Conservation (phyloP, 2,888 invertebrate genomes). For the Neoitamus cyanurus region DNA sequence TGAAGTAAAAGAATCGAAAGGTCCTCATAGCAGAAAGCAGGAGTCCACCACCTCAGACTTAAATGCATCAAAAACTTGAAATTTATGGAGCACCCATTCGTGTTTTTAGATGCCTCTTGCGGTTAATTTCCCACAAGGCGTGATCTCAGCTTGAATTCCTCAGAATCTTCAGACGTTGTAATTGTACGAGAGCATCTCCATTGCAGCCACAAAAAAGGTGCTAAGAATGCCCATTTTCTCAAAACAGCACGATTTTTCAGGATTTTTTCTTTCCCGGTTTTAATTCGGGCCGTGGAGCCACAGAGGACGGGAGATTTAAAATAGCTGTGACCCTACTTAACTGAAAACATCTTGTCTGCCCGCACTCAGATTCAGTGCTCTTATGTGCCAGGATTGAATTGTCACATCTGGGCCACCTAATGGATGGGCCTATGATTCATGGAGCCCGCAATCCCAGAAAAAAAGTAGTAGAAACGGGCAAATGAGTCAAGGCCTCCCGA, state of each 20-base stretch:
- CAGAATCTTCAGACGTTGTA: constrained; percentile 15
- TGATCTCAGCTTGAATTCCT: background rate
- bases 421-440: background rate
- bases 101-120: background rate
- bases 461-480: background rate
- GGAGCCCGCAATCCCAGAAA: background rate
- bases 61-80: background rate
- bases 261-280: background rate
- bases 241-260: constrained; percentile 10
- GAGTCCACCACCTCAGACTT: background rate
- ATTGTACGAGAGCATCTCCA: background rate
- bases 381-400: background rate
- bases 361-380: background rate
- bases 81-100: constrained; percentile 16
- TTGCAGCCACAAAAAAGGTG: background rate
- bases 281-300: background rate
- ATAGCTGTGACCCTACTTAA: constrained; percentile 30
- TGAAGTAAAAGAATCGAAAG: background rate
- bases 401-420: constrained; percentile 17
- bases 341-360: background rate
- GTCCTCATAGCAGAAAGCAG: background rate
- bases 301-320: background rate
- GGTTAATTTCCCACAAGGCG: constrained; percentile 17
- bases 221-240: background rate
- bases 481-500: background rate